These are phyloP conservation scores for Clivina fossor DNA, from an alignment of 2,888 invertebrate genomes.

Conservation along the genomic window DNA sequence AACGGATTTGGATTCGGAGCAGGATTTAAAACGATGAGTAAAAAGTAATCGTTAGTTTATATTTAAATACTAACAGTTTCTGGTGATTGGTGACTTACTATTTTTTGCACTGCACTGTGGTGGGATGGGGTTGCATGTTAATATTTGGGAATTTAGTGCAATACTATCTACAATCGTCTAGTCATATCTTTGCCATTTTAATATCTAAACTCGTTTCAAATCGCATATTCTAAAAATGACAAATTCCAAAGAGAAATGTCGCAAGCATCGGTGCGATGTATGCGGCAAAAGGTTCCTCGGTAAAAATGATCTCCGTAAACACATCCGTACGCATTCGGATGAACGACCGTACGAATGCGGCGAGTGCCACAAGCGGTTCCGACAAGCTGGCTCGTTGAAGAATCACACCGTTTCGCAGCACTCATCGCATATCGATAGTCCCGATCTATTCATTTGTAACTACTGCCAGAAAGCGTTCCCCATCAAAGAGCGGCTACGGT, in stretches of 20 bases:
- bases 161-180: constrained; percentile 28
- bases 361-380: constrained; percentile 64
- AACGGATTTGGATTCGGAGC: constrained; percentile 11
- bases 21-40: constrained; percentile 21
- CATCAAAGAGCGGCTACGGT: constrained; percentile 70
- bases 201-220: constrained; percentile 25
- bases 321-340: constrained; percentile 66
- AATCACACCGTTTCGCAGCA: constrained; percentile 65
- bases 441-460: constrained; percentile 65
- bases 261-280: constrained; percentile 60
- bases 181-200: constrained; percentile 30
- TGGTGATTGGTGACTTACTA: constrained; percentile 48
- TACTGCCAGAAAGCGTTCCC: constrained; percentile 77
- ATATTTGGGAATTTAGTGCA: constrained; percentile 28
- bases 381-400: constrained; percentile 65
- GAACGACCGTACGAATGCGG: constrained; percentile 65
- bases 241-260: constrained; percentile 52
- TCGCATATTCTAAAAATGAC: constrained; percentile 52
- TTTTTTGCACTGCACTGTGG: constrained; percentile 43
- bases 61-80: constrained; percentile 43
- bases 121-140: constrained; percentile 48
- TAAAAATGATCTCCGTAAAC: constrained; percentile 67
- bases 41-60: constrained; percentile 23
- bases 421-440: constrained; percentile 50
- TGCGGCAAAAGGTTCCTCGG: constrained; percentile 67